phyloP scores from a whole-genome alignment of 2,888 invertebrate genomes.

The Actias luna region DNA sequence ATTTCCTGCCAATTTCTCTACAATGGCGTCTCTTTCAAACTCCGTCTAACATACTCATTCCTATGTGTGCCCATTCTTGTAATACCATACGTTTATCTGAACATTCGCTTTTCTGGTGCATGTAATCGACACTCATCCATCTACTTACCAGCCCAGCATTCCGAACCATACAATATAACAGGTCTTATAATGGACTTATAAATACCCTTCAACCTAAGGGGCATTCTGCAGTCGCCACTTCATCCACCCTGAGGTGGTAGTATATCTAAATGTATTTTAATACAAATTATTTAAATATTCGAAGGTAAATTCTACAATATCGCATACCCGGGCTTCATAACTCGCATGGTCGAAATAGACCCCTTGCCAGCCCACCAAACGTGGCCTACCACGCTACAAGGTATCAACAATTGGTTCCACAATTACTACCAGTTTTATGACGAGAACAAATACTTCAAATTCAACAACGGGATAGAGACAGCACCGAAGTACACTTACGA shows the following conservation, averaged over 20 bases:
- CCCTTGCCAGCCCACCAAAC: constrained; percentile 55
- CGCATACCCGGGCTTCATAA: constrained; percentile 77
- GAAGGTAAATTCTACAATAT: constrained; percentile 62
- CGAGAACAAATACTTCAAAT: constrained; percentile 44
- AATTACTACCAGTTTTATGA: constrained; percentile 58
- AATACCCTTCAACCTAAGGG: too few species aligned
- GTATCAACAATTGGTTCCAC: constrained; percentile 56
- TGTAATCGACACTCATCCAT: too few species aligned
- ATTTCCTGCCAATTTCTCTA: too few species aligned
- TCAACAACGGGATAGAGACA: constrained; percentile 41
- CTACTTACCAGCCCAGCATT: too few species aligned
- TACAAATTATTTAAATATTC: constrained; percentile 7
- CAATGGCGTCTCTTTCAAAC: too few species aligned
- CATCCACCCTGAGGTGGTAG: not conserved
- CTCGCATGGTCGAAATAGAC: constrained; percentile 64
- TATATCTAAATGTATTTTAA: not conserved
- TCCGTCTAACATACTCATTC: too few species aligned
- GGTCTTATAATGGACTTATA: too few species aligned
- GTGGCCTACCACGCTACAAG: constrained; percentile 31
- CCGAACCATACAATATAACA: too few species aligned
- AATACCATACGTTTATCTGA: too few species aligned
- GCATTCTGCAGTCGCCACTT: too few species aligned
- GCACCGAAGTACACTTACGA: constrained; percentile 60
- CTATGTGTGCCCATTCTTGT: too few species aligned
- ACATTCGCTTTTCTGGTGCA: too few species aligned